Percentiles rank a stretch among this genome's conserved stretches.
Evolutionary conservation across 2,888 invertebrate species (phyloP).

Genomic region (Harpagoxenus sublaevis): DNA sequence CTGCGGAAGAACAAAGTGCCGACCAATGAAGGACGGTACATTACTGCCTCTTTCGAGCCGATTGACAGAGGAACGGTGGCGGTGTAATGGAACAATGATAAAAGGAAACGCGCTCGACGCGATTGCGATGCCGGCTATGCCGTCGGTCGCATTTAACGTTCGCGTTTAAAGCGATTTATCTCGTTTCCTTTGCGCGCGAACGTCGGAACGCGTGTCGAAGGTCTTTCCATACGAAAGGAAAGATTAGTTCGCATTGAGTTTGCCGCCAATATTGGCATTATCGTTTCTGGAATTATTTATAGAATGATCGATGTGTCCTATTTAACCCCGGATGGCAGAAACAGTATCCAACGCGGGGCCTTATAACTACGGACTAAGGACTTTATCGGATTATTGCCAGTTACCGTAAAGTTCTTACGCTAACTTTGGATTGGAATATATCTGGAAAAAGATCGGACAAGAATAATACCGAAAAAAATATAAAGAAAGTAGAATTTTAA

Average conservation of each 20-base stretch:
- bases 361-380: neutral
- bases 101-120: slow-evolving; percentile 14
- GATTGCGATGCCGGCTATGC: neutral
- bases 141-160: neutral
- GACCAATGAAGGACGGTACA: neutral
- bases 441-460: neutral
- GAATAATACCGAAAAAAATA: neutral
- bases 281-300: slow-evolving; percentile 50
- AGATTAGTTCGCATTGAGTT: slow-evolving; percentile 37
- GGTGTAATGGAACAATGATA: slow-evolving; percentile 21
- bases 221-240: neutral
- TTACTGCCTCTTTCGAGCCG: slow-evolving; percentile 19
- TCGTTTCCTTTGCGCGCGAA: neutral
- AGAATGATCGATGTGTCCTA: slow-evolving; percentile 51
- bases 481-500: neutral
- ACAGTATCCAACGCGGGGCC: neutral
- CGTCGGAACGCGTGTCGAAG: neutral
- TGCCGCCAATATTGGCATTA: slow-evolving; percentile 40
- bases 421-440: slow-evolving; percentile 7
- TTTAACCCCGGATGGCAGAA: slow-evolving; percentile 37
- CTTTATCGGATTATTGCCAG: slow-evolving; percentile 24
- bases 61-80: neutral
- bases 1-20: neutral
- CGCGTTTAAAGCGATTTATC: slow-evolving; percentile 17
- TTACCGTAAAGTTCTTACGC: neutral